A percentile compares a stretch with the other conserved stretches of the same genome.
Conservation (phyloP, 2,888 invertebrate species). For the Heteromurus nitidus region DNA sequence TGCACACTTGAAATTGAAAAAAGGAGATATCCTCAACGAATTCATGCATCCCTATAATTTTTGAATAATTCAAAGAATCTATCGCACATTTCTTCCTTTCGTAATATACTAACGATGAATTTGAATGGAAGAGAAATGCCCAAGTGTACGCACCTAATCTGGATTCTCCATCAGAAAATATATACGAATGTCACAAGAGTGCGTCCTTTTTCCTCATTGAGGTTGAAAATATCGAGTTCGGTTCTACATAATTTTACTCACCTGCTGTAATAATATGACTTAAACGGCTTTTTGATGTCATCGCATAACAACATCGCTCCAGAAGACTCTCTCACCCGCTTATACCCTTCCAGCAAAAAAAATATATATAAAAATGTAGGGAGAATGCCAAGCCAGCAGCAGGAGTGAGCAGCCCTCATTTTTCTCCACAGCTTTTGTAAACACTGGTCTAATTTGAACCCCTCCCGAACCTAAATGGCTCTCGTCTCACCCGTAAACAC, state of each 20-base stretch:
- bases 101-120: background rate
- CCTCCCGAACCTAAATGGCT: slow-evolving; percentile 65
- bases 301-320: slow-evolving; percentile 13
- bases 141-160: slow-evolving; percentile 5
- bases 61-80: too few species aligned
- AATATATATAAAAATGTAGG: background rate
- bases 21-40: background rate
- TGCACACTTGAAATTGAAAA: too few species aligned
- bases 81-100: too few species aligned
- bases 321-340: too few species aligned
- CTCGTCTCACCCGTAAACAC: slow-evolving; percentile 59
- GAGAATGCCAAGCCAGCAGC: slow-evolving; percentile 9
- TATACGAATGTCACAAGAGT: slow-evolving; percentile 17
- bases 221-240: slow-evolving; percentile 9
- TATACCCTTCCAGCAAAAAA: too few species aligned
- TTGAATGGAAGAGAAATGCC: background rate
- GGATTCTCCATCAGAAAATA: slow-evolving; percentile 30
- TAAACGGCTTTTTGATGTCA: slow-evolving; percentile 66
- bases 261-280: slow-evolving; percentile 59
- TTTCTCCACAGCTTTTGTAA: slow-evolving; percentile 65
- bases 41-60: background rate
- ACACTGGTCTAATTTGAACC: slow-evolving; percentile 67
- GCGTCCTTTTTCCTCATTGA: background rate
- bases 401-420: slow-evolving; percentile 49
- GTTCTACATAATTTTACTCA: slow-evolving; percentile 35